Conservation (phyloP, 1,140 invertebrate species). For the Tribolium castaneum region DNA sequence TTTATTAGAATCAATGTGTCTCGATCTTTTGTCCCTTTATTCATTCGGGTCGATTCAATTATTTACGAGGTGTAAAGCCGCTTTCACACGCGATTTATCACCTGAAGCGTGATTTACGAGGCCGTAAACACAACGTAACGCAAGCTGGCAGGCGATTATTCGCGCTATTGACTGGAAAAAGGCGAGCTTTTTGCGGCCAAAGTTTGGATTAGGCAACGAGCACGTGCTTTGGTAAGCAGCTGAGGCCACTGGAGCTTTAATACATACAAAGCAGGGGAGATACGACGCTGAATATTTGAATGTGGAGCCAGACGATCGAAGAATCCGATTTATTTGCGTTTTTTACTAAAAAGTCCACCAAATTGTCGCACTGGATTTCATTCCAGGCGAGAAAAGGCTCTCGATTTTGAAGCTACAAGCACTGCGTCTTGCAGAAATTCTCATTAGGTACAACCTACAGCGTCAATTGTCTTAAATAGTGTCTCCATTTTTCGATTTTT, state of each 20-base stretch:
- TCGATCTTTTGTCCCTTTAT: constrained; percentile 25
- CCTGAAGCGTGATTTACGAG: neutral
- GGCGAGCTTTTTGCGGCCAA: neutral
- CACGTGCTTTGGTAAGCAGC: neutral
- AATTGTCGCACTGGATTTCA: too few species aligned
- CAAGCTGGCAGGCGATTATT: neutral
- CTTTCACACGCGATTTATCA: constrained; percentile 11
- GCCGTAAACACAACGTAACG: neutral
- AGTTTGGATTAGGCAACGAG: neutral
- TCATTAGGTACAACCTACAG: too few species aligned
- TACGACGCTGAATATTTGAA: neutral
- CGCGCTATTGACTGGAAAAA: neutral
- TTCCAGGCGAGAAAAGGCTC: too few species aligned
- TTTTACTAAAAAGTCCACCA: neutral
- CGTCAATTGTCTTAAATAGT: too few species aligned
- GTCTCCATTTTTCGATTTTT: too few species aligned
- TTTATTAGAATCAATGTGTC: constrained; percentile 18
- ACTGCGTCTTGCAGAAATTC: too few species aligned
- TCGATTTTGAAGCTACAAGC: too few species aligned
- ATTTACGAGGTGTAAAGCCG: constrained; percentile 1
- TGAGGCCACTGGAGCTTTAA: neutral
- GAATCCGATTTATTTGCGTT: neutral
- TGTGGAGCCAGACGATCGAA: neutral
- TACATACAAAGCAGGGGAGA: neutral
- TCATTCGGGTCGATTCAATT: constrained; percentile 10